Base-by-base conservation (phyloP, 2,113 vertebrate species). In the Oceanites oceanicus region DNA sequence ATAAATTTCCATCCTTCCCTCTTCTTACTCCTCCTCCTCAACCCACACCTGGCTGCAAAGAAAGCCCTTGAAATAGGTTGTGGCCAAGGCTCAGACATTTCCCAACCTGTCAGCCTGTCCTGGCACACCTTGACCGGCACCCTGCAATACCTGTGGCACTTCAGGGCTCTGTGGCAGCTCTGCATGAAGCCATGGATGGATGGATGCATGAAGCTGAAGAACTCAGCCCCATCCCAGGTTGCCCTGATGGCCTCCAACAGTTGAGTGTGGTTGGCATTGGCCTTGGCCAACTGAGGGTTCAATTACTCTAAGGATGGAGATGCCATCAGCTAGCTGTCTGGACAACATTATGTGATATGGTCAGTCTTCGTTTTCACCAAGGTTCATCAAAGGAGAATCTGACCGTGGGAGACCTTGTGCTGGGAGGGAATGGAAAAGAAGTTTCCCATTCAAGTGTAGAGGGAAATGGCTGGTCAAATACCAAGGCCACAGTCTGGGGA, bases 251-350 rank as follows among this genome's bases (percentile, higher is more conserved):
- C 20, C 44, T 74, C 32, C 53, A 77, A 5, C 22, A 85, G 23
- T 65, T 18, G 32, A 44, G 14, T 14, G 10, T 36, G 42, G 27
- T 52, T 3, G 0, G 6, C 34, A 71, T 52, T 0, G 3, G 36
- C 49, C 0, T 0, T 18, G 53, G 34, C 45, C 40, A 88, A 1
- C 3, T 52, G 49, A 42, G 11, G 0, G 0, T 65, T 84, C 77
- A 34, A 1, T 55, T 44, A 59, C 68, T 84, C 38, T 63, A 45
- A 65, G 22, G 25, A 73, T 32, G 49, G 49, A 74, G 26, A 52
- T 66, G 17, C 18, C 66, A 62, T 65, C 34, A 71, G 44, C 14
- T 10, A 70, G 13, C 44, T 81, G 9, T 70, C 50, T 78, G 50
- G 82, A 22, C 63, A 89, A 50, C 58, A 42, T n/a, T 13, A 13